Conservation (phyloP, 2,797 vertebrate species). For the Galago senegalensis region DNA sequence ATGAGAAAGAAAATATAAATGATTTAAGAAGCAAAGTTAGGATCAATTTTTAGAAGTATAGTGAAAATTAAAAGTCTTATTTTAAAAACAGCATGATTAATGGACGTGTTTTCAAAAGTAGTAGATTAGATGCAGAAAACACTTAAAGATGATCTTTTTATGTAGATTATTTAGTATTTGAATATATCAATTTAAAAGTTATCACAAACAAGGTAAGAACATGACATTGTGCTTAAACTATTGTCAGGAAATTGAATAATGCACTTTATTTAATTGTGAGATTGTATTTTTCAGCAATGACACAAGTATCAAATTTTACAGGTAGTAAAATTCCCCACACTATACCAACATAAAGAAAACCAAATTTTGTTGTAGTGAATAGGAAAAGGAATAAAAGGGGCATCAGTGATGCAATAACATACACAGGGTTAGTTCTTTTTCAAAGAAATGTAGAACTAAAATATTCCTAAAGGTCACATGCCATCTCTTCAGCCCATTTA, state of each 20-base stretch:
- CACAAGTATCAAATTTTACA: not conserved
- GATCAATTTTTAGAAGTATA: not conserved
- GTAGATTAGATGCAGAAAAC: not conserved
- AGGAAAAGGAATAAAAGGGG: conserved; percentile 40
- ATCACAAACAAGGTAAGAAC: not conserved
- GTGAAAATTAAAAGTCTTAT: not conserved
- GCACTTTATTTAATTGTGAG: not conserved
- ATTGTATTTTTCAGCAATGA: conserved; percentile 31
- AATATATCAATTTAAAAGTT: not conserved
- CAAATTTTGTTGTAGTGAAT: not conserved
- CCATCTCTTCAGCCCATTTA: conserved; percentile 88
- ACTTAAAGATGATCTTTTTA: not conserved
- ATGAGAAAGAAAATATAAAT: conserved; percentile 29
- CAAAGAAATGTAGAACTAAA: conserved; percentile 85
- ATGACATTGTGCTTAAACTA: not conserved
- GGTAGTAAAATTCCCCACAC: not conserved
- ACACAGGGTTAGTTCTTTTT: conserved; percentile 84
- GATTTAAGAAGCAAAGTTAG: not conserved
- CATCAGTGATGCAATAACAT: conserved; percentile 13
- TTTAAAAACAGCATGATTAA: not conserved
- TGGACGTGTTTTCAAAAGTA: not conserved
- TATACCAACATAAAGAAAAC: conserved; percentile 13
- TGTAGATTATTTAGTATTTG: not conserved
- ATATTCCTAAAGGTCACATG: conserved; percentile 90
- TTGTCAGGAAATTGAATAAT: conserved; percentile 30